Percentiles rank a stretch among this genome's conserved stretches.
phyloP scores from a whole-genome alignment of 1,140 invertebrate genomes.

The Hirudo medicinalis region DNA sequence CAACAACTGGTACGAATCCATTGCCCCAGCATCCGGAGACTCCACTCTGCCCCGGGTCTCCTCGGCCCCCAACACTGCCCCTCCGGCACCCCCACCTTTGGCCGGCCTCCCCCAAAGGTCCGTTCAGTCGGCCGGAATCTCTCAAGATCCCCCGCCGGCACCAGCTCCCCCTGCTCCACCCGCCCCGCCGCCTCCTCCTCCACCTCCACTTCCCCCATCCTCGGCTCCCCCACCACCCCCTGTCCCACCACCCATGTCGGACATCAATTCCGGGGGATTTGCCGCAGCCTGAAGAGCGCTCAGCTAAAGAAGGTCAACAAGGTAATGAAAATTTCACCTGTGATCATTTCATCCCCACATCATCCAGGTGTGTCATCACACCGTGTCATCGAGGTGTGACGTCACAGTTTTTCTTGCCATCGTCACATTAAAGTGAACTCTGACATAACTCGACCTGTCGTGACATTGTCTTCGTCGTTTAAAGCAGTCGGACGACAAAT shows the following conservation, averaged over 20 bases:
- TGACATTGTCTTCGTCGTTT: no score
- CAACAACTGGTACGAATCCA: conserved; percentile 11
- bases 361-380: no score
- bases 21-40: conserved; percentile 6
- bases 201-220: conserved; percentile 23
- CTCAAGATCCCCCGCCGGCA: conserved; percentile 29
- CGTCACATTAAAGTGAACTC: no score
- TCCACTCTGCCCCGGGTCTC: conserved; percentile 27
- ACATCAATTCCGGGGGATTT: conserved; percentile 51
- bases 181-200: conserved; percentile 27
- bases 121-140: background rate
- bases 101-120: background rate
- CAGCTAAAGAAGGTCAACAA: conserved; percentile 56
- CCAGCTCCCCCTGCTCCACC: conserved; percentile 40
- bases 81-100: conserved; percentile 26
- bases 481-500: background rate
- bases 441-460: no score
- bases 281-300: conserved; percentile 72
- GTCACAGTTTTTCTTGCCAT: no score
- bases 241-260: conserved; percentile 42
- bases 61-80: conserved; percentile 2
- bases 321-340: background rate
- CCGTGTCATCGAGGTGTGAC: no score
- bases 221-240: conserved; percentile 24
- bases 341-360: background rate